These are phyloP conservation scores for Microtus montanus DNA, from an alignment of 2,113 vertebrate genomes.

Conservation along the genomic window DNA sequence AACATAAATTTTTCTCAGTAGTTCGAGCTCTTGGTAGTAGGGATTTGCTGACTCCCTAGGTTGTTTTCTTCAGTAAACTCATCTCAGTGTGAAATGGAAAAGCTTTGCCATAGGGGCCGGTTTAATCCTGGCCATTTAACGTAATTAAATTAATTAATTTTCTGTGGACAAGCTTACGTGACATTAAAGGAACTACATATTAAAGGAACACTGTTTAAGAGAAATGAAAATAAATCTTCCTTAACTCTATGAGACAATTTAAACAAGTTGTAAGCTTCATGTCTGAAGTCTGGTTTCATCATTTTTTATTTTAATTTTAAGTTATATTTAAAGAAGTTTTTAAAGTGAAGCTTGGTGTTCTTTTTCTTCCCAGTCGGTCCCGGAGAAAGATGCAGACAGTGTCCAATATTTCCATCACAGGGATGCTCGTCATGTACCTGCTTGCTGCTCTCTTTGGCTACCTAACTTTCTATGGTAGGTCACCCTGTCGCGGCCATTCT, in stretches of 20 bases:
- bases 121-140: not conserved
- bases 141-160: not conserved
- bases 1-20: not conserved
- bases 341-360: constrained; percentile 28
- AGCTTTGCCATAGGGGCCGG: not conserved
- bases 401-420: constrained; percentile 95
- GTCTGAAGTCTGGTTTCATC: not conserved
- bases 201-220: not conserved
- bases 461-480: constrained; percentile 95
- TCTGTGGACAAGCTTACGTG: constrained; percentile 12
- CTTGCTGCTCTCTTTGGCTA: constrained; percentile 96
- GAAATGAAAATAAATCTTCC: constrained; percentile 34
- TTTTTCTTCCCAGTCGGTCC: constrained; percentile 87
- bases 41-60: not conserved
- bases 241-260: not conserved
- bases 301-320: constrained; percentile 25
- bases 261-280: constrained; percentile 35
- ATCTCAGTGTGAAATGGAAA: constrained; percentile 24
- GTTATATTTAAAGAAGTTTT: not conserved
- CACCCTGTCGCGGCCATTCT: constrained; percentile 29
- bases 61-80: not conserved
- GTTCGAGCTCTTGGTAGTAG: not conserved
- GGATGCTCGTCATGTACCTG: constrained; percentile 97
- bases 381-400: constrained; percentile 95
- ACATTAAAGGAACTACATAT: not conserved